Conservation (phyloP, 2,888 invertebrate genomes). For the Tetropium fuscum region DNA sequence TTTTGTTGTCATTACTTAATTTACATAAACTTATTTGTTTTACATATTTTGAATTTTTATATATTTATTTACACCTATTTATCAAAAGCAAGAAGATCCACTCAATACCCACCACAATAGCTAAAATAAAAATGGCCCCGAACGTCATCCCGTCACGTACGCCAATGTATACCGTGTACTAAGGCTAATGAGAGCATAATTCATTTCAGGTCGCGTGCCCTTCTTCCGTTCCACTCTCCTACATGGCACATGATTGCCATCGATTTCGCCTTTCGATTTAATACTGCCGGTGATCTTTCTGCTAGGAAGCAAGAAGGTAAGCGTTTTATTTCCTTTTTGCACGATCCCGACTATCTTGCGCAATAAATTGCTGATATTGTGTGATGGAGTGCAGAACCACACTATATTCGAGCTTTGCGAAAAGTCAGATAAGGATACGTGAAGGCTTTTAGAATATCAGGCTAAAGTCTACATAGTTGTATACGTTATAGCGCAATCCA, state of each 20-base stretch:
- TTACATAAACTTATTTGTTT: too few species aligned
- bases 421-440: neutral
- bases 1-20: too few species aligned
- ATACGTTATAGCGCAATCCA: neutral
- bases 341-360: slow-evolving; percentile 8
- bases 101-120: too few species aligned
- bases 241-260: slow-evolving; percentile 2
- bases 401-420: neutral
- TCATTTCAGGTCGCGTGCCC: slow-evolving; percentile 47
- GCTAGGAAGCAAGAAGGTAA: slow-evolving; percentile 3
- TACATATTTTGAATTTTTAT: too few species aligned
- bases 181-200: slow-evolving; percentile 52
- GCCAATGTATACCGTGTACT: slow-evolving; percentile 34
- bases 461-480: too few species aligned
- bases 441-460: too few species aligned
- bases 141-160: neutral
- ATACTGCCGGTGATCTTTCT: slow-evolving; percentile 4
- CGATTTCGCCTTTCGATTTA: neutral
- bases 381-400: neutral
- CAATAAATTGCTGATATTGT: slow-evolving; percentile 15
- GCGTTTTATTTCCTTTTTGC: slow-evolving; percentile 14
- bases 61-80: too few species aligned
- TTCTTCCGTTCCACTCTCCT: slow-evolving; percentile 19
- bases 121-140: too few species aligned
- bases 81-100: too few species aligned